A percentile compares a stretch with the other conserved stretches of the same genome.
phyloP scores from a whole-genome alignment of 2,888 invertebrate species.

The Drosophila histrio region DNA sequence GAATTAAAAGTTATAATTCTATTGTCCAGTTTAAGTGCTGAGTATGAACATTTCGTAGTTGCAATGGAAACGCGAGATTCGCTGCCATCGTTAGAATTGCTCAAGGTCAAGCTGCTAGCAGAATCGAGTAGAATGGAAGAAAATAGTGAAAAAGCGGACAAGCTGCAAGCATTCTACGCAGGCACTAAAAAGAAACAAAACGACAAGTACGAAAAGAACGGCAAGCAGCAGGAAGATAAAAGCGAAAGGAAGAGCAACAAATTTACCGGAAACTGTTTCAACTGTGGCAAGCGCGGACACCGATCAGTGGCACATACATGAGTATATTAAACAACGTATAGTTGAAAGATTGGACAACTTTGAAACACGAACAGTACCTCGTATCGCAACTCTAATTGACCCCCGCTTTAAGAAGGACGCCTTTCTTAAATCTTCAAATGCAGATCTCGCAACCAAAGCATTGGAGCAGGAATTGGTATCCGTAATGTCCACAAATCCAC shows the following conservation, averaged over 20 bases:
- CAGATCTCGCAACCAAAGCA: no score
- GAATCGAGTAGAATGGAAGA: background rate
- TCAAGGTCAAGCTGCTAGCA: slow-evolving; percentile 20
- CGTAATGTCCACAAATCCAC: no score
- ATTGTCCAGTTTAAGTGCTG: background rate
- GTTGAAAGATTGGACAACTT: no score
- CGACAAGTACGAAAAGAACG: background rate
- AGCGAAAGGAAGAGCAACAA: background rate
- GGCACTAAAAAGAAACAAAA: background rate
- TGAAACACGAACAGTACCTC: no score
- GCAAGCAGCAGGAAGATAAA: background rate
- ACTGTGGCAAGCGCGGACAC: slow-evolving; percentile 13
- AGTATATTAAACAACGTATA: no score
- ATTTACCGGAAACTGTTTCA: slow-evolving; percentile 18
- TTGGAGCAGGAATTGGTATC: no score
- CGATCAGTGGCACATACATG: no score
- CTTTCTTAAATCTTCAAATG: no score
- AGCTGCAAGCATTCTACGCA: background rate
- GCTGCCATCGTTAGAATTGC: background rate
- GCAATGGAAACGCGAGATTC: background rate
- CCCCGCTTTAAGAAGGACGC: no score
- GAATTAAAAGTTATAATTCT: background rate
- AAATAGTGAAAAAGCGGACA: background rate
- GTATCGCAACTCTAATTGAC: no score
- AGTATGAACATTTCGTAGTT: background rate